Base-by-base conservation (phyloP, 2,113 vertebrate genomes). In the Passer montanus region DNA sequence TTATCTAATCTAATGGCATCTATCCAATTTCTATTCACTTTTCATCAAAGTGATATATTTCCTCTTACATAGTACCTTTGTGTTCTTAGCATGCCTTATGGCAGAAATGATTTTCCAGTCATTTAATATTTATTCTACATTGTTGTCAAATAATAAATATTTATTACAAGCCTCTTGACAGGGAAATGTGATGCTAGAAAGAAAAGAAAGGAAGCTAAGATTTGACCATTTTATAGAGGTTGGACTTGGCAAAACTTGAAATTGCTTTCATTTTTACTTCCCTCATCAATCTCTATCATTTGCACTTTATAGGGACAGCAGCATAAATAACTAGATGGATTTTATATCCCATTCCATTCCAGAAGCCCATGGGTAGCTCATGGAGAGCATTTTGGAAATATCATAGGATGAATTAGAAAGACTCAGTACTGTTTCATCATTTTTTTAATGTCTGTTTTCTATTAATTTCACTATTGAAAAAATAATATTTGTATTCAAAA, bases 1-100 rank as follows among this genome's bases (percentile, higher is more conserved):
- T 89, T 94, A 83, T 95, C 87, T 93, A 80, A 91, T 94, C 70
- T 91, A 79, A 86, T 81, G 80, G 43, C 68, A 70, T 88, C 79
- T 84, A n/a, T 88, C 60, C 85, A 83, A 81, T 95, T 94, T 83
- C 67, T 90, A 59, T 92, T 89, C 67, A 31, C 52, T 93, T 90
- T 80, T 95, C 82, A 75, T 90, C 75, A 75, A 80, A 63, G 75
- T 85, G 78, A 95, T 90, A 16, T 94, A 80, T 94, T 66, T 93
- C 49, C 31, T 88, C 44, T 90, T 80, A 50, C 35, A n/a, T 26
- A 73, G 11, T 87, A 83, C 66, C 35, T 94, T 67, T 85, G 26
- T 95, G 64, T 77, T 86, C 73, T 47, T 90, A 92, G 67, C 4
- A 1, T 79, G 50, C 43, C 50, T 90, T 28, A 28, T 77, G 50